Percentiles rank a stretch among this genome's conserved stretches.
These are phyloP conservation scores for Mythimna albipuncta DNA, from an alignment of 2,888 invertebrate genomes.

Conservation along the genomic window DNA sequence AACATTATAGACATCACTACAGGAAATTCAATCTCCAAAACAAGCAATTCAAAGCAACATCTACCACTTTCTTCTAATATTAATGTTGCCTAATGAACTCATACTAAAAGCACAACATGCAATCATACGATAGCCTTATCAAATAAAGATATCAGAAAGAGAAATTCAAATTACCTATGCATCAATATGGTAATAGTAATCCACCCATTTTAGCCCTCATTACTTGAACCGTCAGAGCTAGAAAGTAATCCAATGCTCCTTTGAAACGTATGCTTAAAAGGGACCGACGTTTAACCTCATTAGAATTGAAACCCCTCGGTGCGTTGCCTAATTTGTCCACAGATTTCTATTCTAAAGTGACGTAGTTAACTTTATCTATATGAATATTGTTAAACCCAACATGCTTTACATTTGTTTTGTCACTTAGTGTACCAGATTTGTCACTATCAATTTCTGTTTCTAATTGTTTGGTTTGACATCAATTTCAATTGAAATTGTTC, in stretches of 20 bases:
- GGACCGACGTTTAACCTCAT: slow-evolving; percentile 65
- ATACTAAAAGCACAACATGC: slow-evolving; percentile 53
- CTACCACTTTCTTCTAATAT: slow-evolving; percentile 38
- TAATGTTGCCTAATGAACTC: slow-evolving; percentile 48
- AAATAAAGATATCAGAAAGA: slow-evolving; percentile 50
- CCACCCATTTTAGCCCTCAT: slow-evolving; percentile 57
- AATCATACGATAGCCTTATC: slow-evolving; percentile 51
- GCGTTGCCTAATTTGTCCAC: slow-evolving; percentile 63
- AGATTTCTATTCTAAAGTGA: slow-evolving; percentile 59
- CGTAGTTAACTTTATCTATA: slow-evolving; percentile 66
- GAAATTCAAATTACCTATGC: slow-evolving; percentile 59
- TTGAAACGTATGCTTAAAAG: slow-evolving; percentile 62
- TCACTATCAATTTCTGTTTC: slow-evolving; percentile 58
- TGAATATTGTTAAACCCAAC: slow-evolving; percentile 59
- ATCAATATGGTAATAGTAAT: slow-evolving; percentile 59
- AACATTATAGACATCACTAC: neutral
- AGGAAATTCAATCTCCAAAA: slow-evolving; percentile 18
- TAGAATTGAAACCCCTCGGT: slow-evolving; percentile 52
- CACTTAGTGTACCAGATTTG: slow-evolving; percentile 57
- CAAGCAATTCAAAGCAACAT: slow-evolving; percentile 24
- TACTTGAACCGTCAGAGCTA: slow-evolving; percentile 53
- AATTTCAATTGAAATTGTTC: slow-evolving; percentile 47
- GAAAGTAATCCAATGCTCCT: slow-evolving; percentile 60
- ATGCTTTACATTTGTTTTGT: slow-evolving; percentile 58
- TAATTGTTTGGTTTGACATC: slow-evolving; percentile 40